Base-by-base conservation (phyloP, 1,140 invertebrate species). In the Aphidius gifuensis region DNA sequence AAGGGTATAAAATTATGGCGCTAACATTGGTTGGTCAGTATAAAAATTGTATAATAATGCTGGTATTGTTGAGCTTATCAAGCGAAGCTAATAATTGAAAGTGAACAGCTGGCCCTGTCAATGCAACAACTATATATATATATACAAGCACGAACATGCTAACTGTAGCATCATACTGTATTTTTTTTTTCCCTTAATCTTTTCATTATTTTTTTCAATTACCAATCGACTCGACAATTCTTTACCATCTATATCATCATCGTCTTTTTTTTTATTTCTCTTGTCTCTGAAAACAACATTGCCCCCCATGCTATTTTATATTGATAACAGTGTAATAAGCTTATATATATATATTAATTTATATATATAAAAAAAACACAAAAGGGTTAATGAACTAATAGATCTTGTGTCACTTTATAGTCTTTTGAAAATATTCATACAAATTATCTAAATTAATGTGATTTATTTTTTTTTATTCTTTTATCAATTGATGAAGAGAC, bases 1-100 rank as follows among this genome's bases (percentile, higher is more conserved):
- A 9, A 11, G 21, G 7, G 4, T 23, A 49, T 75, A 68, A 71
- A 75, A 77, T 73, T 69, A 74, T 71, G 74, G 71, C 69, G 69
- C 68, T 65, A 68, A 69, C 69, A 67, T 69, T 76, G 72, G 73
- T 70, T 69, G 69, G 68, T 68, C 68, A 61, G 60, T 65, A 23
- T 32, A 43, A 54, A 42, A 71, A 66, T 75, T 80, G 77, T 80
- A 71, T 72, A 79, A 79, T 80, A 80, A 78, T 73, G 72, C 73
- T 69, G 72, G 75, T 76, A 80, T 80, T 80, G 77, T 79, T 74
- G 71, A 80, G 77, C 74, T 80, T 79, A 79, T 80, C 77, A 79
- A 80, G 74, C 70, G 73, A 76, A 71, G 76, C 76, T 81, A 80
- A 32, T 32, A 32, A 81, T 80, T 81, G 78, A 71, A 79, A 68